Evolutionary conservation across 2,113 vertebrate genomes (phyloP).

Genomic region (Osmerus eperlanus): DNA sequence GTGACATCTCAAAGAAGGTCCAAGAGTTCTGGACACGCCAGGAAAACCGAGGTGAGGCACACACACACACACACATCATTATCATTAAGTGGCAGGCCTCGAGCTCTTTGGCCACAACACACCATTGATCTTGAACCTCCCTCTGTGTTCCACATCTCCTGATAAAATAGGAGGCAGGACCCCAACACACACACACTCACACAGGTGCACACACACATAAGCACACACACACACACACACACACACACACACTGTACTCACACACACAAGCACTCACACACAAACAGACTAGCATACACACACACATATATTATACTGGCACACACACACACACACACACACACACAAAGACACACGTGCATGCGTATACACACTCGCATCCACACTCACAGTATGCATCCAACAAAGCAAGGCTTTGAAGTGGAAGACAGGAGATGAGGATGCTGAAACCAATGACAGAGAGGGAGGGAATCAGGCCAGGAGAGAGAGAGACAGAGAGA

Average conservation of each 20-base stretch:
- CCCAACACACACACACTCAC: constrained; percentile 8
- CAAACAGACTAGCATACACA: not conserved
- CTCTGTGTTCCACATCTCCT: constrained; percentile 14
- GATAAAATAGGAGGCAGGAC: constrained; percentile 12
- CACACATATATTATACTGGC: not conserved
- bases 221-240: not conserved
- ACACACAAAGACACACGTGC: not conserved
- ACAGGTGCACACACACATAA: constrained; percentile 4
- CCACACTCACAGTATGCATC: constrained; percentile 19
- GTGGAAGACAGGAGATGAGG: constrained; percentile 31
- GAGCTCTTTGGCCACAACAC: constrained; percentile 27
- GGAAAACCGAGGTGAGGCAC: constrained; percentile 77
- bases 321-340: constrained; percentile 14
- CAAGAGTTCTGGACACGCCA: constrained; percentile 81
- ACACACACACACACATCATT: not conserved
- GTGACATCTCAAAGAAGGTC: constrained; percentile 71
- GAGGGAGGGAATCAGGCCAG: constrained; percentile 39
- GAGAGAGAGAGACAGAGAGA: constrained; percentile 13
- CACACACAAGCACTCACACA: no score
- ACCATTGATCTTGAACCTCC: constrained; percentile 31
- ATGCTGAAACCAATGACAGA: constrained; percentile 28
- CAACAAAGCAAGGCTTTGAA: constrained; percentile 28
- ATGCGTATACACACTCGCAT: constrained; percentile 4
- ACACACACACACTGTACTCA: not conserved
- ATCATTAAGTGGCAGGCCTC: constrained; percentile 24